phyloP scores from a whole-genome alignment of 2,888 invertebrate genomes.

The Gnatocerus cornutus region DNA sequence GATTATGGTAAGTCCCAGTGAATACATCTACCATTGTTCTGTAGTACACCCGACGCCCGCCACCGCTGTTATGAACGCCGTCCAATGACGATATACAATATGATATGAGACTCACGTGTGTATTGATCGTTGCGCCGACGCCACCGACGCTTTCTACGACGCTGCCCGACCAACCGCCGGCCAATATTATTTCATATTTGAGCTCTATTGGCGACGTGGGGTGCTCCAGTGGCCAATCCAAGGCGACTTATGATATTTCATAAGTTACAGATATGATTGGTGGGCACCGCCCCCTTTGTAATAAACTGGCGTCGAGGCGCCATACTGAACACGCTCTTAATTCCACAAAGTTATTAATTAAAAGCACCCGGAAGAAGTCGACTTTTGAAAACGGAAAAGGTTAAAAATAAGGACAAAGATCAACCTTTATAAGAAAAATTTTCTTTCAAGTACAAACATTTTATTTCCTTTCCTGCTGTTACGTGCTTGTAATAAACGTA shows the following conservation, averaged over 20 bases:
- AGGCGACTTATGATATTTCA: slow-evolving; percentile 66
- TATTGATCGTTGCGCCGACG: slow-evolving; percentile 69
- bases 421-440: not conserved
- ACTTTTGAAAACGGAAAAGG: no score
- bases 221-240: slow-evolving; percentile 67
- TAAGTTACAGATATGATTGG: slow-evolving; percentile 66
- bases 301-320: slow-evolving; percentile 61
- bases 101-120: slow-evolving; percentile 69
- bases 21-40: slow-evolving; percentile 50
- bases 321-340: slow-evolving; percentile 32
- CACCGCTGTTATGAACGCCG: slow-evolving; percentile 63
- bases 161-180: slow-evolving; percentile 74
- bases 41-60: slow-evolving; percentile 38
- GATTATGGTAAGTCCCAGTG: slow-evolving; percentile 51
- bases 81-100: slow-evolving; percentile 70
- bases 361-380: no score
- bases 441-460: slow-evolving; percentile 13
- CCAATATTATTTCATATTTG: slow-evolving; percentile 79
- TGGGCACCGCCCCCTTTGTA: slow-evolving; percentile 54
- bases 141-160: slow-evolving; percentile 66
- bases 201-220: slow-evolving; percentile 74
- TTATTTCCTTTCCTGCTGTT: slow-evolving; percentile 20
- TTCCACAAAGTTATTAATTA: not conserved
- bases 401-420: not conserved
- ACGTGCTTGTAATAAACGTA: slow-evolving; percentile 60